Percentiles rank a stretch among this genome's conserved stretches.
Conservation (phyloP, 2,888 invertebrate species). For the Athalia circularis region DNA sequence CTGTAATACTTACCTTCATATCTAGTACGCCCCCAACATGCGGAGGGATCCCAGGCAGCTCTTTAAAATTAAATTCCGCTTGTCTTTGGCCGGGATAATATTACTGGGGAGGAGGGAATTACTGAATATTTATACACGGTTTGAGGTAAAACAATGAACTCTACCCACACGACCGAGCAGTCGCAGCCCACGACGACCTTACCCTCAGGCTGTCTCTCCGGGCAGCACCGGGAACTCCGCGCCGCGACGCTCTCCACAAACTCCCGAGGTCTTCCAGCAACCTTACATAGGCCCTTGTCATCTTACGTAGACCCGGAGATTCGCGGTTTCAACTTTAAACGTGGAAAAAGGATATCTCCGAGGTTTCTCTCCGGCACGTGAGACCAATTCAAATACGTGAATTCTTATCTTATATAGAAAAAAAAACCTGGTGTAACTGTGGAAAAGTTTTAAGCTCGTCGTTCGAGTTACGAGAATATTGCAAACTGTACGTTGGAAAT, state of each 20-base stretch:
- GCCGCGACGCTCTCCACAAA: background rate
- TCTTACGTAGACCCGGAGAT: background rate
- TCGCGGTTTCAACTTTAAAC: constrained; percentile 5
- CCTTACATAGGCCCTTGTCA: background rate
- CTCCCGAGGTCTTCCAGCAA: background rate
- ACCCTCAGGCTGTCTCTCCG: constrained; percentile 1
- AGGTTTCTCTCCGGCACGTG: constrained; percentile 22
- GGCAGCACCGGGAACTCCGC: constrained; percentile 9
- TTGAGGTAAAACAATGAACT: constrained; percentile 61
- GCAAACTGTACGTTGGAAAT: no score
- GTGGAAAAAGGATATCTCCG: constrained; percentile 22
- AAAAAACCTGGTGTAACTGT: no score
- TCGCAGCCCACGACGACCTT: constrained; percentile 52
- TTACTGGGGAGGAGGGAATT: constrained; percentile 49
- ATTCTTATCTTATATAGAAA: background rate
- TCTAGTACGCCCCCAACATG: constrained; percentile 23
- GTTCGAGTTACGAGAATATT: no score
- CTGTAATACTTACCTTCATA: no score
- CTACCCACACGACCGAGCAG: constrained; percentile 57
- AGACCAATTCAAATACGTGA: constrained; percentile 30
- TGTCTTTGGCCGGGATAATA: background rate
- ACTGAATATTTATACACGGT: constrained; percentile 63
- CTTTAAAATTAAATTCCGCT: background rate
- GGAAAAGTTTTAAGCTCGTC: no score
- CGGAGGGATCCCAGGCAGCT: background rate